Evolutionary conservation across 1,140 invertebrate species (phyloP).

Genomic region (Drosophila quadrilineata): DNA sequence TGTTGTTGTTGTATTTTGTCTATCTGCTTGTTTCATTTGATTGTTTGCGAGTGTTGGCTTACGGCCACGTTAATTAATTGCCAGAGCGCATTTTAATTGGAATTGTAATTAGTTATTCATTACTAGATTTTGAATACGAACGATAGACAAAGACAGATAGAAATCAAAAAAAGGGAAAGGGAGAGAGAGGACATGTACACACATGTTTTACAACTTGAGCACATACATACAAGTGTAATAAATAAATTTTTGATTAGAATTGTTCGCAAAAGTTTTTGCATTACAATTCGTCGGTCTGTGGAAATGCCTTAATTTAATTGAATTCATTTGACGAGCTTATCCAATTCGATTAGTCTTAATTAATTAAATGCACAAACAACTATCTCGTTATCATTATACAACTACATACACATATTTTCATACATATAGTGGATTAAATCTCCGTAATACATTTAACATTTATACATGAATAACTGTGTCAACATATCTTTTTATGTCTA

Average conservation of each 20-base stretch:
- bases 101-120: constrained; percentile 21
- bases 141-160: too few species aligned
- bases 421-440: too few species aligned
- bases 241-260: constrained; percentile 2
- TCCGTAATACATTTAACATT: too few species aligned
- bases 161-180: too few species aligned
- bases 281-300: neutral
- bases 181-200: too few species aligned
- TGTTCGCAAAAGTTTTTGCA: neutral
- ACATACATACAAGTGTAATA: neutral
- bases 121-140: constrained; percentile 7
- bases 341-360: constrained; percentile 7
- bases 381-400: too few species aligned
- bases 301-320: constrained; percentile 1
- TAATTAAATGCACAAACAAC: neutral
- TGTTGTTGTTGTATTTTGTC: neutral
- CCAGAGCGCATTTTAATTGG: constrained; percentile 1
- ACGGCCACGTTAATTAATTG: constrained; percentile 14
- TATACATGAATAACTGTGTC: too few species aligned
- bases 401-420: too few species aligned
- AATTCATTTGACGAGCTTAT: neutral
- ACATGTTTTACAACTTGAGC: neutral
- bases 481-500: too few species aligned
- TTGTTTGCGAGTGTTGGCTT: constrained; percentile 8
- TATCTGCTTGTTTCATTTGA: constrained; percentile 2